Conservation (phyloP, 2,113 vertebrate genomes). For the Pseudorhombus dupliciocellatus region DNA sequence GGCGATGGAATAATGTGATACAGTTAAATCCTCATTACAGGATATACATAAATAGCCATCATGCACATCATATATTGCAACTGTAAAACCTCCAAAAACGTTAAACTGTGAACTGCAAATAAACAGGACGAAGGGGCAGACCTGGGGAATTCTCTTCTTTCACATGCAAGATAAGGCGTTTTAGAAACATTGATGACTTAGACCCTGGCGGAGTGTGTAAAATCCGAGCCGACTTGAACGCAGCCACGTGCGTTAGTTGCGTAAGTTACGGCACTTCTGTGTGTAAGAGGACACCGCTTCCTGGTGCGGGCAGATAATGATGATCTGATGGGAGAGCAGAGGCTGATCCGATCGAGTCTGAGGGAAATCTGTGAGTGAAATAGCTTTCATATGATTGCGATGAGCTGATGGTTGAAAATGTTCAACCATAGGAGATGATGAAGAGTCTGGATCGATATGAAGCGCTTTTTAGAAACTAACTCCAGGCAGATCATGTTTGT, state of each 20-base stretch:
- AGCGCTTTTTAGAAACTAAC: too few relatives aligned
- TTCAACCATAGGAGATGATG: too few relatives aligned
- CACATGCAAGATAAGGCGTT: too few relatives aligned
- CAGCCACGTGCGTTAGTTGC: not conserved
- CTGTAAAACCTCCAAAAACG: not conserved
- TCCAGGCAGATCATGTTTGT: too few relatives aligned
- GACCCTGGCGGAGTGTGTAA: not conserved
- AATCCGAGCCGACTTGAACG: conserved; percentile 36
- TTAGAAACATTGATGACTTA: too few relatives aligned
- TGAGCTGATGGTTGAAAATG: too few relatives aligned
- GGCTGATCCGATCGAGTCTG: not conserved
- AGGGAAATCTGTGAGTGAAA: not conserved
- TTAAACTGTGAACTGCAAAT: not conserved
- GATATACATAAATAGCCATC: not conserved
- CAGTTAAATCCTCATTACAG: not conserved
- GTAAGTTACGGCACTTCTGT: conserved; percentile 49
- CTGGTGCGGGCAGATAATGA: conserved; percentile 56
- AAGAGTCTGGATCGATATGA: too few relatives aligned
- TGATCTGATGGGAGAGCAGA: conserved; percentile 24
- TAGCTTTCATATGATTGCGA: too few relatives aligned
- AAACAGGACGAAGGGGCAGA: too few relatives aligned
- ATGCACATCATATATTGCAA: not conserved
- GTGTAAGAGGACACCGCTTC: conserved; percentile 74
- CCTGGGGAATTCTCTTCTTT: too few relatives aligned
- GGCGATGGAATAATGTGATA: not conserved